These are phyloP conservation scores for Enteromius viviparus DNA, from an alignment of 2,797 vertebrate genomes.

Conservation along the genomic window DNA sequence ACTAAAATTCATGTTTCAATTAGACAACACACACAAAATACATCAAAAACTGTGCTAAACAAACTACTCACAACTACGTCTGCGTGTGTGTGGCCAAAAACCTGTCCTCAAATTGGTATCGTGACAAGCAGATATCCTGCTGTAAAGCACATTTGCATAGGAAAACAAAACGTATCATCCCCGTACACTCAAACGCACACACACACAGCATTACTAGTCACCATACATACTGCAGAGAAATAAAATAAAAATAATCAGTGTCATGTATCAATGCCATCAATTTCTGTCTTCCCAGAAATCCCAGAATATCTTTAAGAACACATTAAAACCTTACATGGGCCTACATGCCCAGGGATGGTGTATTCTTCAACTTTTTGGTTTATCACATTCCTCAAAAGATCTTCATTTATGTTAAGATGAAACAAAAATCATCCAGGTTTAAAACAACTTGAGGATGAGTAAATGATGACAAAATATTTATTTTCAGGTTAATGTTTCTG, in stretches of 20 bases:
- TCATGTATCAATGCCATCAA: neutral
- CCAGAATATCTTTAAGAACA: neutral
- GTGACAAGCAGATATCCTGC: conserved; percentile 20
- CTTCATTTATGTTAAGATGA: neutral
- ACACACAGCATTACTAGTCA: neutral
- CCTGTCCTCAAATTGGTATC: neutral
- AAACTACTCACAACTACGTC: neutral
- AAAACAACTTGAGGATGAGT: neutral
- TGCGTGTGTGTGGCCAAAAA: neutral
- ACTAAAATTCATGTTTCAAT: neutral
- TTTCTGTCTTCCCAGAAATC: neutral
- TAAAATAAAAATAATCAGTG: neutral
- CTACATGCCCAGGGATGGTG: neutral
- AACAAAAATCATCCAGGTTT: neutral
- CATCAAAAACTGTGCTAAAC: neutral
- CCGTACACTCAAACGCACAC: neutral
- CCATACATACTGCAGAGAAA: neutral
- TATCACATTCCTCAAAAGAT: neutral
- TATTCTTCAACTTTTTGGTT: neutral
- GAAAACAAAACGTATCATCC: neutral
- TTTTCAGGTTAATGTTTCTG: neutral
- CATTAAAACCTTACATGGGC: neutral
- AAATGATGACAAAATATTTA: neutral
- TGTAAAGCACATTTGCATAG: conserved; percentile 10
- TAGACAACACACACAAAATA: neutral